Base-by-base conservation (phyloP, 2,113 vertebrate species). In the Shinisaurus crocodilurus region DNA sequence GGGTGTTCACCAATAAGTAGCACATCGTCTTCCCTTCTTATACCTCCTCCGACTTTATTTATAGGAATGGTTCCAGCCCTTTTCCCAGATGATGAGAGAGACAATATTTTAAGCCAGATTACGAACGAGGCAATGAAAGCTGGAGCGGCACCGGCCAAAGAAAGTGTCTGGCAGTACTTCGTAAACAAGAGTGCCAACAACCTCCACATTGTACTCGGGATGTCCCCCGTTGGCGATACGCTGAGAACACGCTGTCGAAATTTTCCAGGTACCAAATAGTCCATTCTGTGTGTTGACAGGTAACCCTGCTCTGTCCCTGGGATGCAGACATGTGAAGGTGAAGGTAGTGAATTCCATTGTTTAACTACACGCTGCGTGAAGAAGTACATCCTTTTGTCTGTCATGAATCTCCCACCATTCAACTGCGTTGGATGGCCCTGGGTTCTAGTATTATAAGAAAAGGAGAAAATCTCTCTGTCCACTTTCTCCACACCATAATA, bases 11-110 rank as follows among this genome's bases (percentile, higher is more conserved):
- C 25, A 84, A 4, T 25, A 43, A 43, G 12, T 67, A 15, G 12
- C 23, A 27, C 8, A 40, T 37, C 50, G 12, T 34, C 54, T 60
- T 60, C 20, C 60, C 16, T 63, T 63, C 60, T 63, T 16, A 63
- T 63, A 5, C 15, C 15, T 94, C 12, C 6, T 40, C 16, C 72
- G 75, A 79, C 93, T 85, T 90, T 90, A 8, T 15, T 48, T n/a
- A 6, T 85, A 99, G 99, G 99, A 74, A 99, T 99, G 12, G 98
- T 99, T 77, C 99, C 99, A 63, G 98, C 99, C 0, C 97, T 99
- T 92, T 99, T 99, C 92, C 91, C 97, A 3, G 99, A 99, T 43
- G 99, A 99, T 76, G 99, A 99, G 92, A 99, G 98, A 94, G 98
- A 99, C 2, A 75, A 92, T 0, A 83, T 99, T 88, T 94, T 99